phyloP scores from a whole-genome alignment of 1,140 invertebrate genomes.

The Diuraphis noxia region DNA sequence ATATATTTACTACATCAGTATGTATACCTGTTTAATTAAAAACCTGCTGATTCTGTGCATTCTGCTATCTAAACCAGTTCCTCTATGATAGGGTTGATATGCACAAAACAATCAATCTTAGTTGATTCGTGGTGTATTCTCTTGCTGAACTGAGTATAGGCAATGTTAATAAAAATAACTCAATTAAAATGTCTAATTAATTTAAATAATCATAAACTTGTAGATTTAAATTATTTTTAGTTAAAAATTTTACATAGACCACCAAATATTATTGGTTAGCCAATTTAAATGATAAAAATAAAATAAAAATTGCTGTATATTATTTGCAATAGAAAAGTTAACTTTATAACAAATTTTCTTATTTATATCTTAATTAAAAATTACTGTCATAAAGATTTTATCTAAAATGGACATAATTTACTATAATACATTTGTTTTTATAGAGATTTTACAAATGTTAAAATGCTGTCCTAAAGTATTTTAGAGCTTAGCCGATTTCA shows the following conservation, averaged over 20 bases:
- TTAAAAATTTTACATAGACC: neutral
- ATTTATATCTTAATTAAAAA: neutral
- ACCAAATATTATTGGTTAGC: neutral
- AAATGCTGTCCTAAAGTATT: slow-evolving; percentile 33
- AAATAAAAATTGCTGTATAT: neutral
- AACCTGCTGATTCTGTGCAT: no score
- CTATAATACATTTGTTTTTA: slow-evolving; percentile 33
- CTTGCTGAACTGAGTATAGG: no score
- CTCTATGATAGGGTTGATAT: no score
- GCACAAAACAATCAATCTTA: no score
- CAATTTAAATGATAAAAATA: neutral
- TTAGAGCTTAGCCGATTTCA: slow-evolving; percentile 32
- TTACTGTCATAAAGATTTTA: neutral
- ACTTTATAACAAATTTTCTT: neutral
- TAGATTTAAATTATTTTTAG: neutral
- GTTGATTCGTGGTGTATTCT: no score
- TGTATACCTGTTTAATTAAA: no score
- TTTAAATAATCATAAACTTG: neutral
- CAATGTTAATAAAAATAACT: neutral
- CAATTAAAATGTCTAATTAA: neutral
- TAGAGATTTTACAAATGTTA: slow-evolving; percentile 8
- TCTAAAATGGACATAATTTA: slow-evolving; percentile 20
- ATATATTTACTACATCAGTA: no score
- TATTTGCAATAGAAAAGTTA: neutral
- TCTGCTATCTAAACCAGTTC: no score